Percentiles rank a stretch among this genome's conserved stretches.
Evolutionary conservation across 2,113 vertebrate species (phyloP).

Genomic region (Heliornis fulica): DNA sequence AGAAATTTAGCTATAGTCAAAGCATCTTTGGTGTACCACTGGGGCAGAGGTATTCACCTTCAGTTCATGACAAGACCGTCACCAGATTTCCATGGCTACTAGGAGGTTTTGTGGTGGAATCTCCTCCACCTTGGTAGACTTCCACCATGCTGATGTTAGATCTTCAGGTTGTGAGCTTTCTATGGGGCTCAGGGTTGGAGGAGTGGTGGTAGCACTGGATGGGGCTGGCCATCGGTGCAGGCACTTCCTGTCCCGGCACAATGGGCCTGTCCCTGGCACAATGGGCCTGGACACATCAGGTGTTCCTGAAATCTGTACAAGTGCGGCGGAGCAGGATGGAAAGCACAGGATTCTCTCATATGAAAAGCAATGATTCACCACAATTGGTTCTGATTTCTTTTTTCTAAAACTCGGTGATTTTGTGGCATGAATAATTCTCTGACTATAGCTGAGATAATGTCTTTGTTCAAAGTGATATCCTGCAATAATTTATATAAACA

Average conservation of each 20-base stretch:
- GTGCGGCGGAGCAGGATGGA: not conserved
- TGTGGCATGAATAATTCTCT: not conserved
- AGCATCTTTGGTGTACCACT: not conserved
- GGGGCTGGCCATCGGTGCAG: not conserved
- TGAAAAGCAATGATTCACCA: not conserved
- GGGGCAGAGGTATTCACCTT: not conserved
- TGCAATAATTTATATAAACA: constrained; percentile 2
- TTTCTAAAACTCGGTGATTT: not conserved
- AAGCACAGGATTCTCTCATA: not conserved
- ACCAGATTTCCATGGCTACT: not conserved
- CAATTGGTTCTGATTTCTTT: not conserved
- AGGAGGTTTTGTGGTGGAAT: not conserved
- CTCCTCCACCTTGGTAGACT: not conserved
- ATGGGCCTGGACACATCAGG: too few relatives aligned
- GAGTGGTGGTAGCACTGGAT: not conserved
- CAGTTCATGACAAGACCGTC: not conserved
- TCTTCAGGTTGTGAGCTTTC: not conserved
- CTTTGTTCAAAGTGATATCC: constrained; percentile 1
- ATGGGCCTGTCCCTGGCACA: not conserved
- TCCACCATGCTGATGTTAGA: not conserved
- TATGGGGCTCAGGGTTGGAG: not conserved
- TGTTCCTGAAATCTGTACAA: not conserved
- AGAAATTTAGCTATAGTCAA: not conserved
- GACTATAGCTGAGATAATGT: not conserved
- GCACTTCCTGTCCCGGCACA: not conserved